Conservation (phyloP, 1,140 invertebrate genomes). For the Lasaia peninsularis region DNA sequence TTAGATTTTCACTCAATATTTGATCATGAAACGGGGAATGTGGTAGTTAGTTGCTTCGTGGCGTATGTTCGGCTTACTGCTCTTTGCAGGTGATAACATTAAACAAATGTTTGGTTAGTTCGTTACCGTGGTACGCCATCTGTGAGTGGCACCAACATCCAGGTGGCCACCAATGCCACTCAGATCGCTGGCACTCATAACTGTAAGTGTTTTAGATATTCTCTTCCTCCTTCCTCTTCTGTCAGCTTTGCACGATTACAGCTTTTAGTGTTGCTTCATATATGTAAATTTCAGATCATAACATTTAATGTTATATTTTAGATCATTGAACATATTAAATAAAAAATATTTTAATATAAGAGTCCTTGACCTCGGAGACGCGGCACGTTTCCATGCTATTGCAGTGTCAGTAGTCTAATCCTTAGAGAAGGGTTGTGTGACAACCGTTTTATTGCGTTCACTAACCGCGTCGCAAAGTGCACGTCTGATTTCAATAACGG, state of each 20-base stretch:
- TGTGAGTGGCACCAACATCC: conserved; percentile 35
- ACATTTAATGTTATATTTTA: neutral
- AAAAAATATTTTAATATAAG: neutral
- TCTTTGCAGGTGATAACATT: conserved; percentile 76
- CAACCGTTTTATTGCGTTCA: too few species aligned
- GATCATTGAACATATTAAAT: neutral
- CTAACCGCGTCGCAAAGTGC: too few species aligned
- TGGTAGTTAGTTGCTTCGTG: conserved; percentile 52
- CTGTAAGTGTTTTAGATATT: conserved; percentile 43
- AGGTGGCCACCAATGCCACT: conserved; percentile 50
- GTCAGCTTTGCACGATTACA: conserved; percentile 7
- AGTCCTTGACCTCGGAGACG: too few species aligned
- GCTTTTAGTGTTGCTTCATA: conserved; percentile 2
- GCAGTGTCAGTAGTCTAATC: too few species aligned
- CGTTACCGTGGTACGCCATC: conserved; percentile 67
- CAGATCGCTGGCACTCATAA: conserved; percentile 36
- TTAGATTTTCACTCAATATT: conserved; percentile 23
- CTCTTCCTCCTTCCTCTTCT: neutral
- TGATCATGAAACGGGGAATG: conserved; percentile 20
- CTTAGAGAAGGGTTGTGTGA: too few species aligned
- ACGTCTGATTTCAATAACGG: too few species aligned
- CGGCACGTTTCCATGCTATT: too few species aligned
- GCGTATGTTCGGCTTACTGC: conserved; percentile 67
- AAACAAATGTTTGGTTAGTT: conserved; percentile 77
- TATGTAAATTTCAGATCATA: neutral